phyloP scores from a whole-genome alignment of 2,797 vertebrate species.

The Malacoraja senta region DNA sequence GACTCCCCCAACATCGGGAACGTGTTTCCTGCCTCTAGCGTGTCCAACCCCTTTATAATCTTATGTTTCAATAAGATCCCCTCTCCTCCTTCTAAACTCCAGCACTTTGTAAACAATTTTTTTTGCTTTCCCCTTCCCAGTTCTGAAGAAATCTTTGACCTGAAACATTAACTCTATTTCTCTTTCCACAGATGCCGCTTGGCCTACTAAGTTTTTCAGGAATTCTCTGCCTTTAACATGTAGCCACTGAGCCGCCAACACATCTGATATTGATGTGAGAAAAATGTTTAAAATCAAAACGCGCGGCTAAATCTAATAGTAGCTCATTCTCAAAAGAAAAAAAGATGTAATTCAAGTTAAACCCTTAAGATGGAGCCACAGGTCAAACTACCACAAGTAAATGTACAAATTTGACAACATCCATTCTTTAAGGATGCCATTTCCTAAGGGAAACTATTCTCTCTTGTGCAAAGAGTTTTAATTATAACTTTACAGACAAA shows the following conservation, averaged over 20 bases:
- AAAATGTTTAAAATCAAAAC: background rate
- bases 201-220: too few relatives aligned
- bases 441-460: background rate
- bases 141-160: too few relatives aligned
- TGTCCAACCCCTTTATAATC: too few relatives aligned
- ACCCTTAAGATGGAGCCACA: slow-evolving; percentile 6
- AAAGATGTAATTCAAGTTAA: background rate
- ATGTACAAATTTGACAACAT: background rate
- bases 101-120: too few relatives aligned
- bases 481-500: background rate
- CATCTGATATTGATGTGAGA: background rate
- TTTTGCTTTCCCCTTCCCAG: too few relatives aligned
- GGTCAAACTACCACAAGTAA: background rate
- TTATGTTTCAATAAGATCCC: too few relatives aligned
- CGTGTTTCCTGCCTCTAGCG: too few relatives aligned
- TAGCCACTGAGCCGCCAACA: background rate
- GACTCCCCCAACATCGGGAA: too few relatives aligned
- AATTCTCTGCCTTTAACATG: too few relatives aligned
- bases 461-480: background rate
- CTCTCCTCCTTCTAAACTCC: too few relatives aligned
- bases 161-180: too few relatives aligned
- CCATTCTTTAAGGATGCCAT: background rate
- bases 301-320: background rate
- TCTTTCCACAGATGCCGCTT: too few relatives aligned
- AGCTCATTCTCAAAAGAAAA: background rate